phyloP scores from a whole-genome alignment of 2,888 invertebrate species.

The Hirtodrosophila alboralis region DNA sequence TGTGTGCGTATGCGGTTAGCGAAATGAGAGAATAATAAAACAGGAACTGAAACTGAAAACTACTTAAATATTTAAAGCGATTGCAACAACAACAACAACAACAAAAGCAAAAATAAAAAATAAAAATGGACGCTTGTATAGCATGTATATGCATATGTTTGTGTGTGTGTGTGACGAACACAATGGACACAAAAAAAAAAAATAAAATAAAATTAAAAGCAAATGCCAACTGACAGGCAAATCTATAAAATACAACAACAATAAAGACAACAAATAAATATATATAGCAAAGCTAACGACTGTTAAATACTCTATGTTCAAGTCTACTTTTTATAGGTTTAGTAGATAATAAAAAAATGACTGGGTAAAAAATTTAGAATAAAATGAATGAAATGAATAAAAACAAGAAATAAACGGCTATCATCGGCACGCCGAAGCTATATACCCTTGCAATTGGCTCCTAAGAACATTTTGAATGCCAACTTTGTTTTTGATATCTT shows the following conservation, averaged over 20 bases:
- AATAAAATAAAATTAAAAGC: slow-evolving; percentile 11
- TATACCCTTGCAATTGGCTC: no score
- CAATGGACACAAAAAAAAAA: slow-evolving; percentile 25
- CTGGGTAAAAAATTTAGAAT: no score
- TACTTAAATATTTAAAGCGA: slow-evolving; percentile 74
- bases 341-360: no score
- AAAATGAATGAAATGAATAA: no score
- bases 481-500: no score
- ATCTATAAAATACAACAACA: slow-evolving; percentile 32
- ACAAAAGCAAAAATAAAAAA: no score
- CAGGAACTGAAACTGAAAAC: slow-evolving; percentile 59
- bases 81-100: slow-evolving; percentile 42
- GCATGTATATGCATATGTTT: slow-evolving; percentile 11
- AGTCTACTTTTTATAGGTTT: no score
- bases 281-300: no score
- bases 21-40: slow-evolving; percentile 61
- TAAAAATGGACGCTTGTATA: slow-evolving; percentile 22
- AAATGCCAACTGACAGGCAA: slow-evolving; percentile 44
- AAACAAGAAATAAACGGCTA: no score
- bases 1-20: slow-evolving; percentile 48
- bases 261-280: background rate
- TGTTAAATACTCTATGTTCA: no score
- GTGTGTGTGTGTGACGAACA: slow-evolving; percentile 23
- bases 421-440: no score
- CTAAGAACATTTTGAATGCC: no score